Conservation (phyloP, 2,888 invertebrate genomes). For the Liodrosophila aerea region DNA sequence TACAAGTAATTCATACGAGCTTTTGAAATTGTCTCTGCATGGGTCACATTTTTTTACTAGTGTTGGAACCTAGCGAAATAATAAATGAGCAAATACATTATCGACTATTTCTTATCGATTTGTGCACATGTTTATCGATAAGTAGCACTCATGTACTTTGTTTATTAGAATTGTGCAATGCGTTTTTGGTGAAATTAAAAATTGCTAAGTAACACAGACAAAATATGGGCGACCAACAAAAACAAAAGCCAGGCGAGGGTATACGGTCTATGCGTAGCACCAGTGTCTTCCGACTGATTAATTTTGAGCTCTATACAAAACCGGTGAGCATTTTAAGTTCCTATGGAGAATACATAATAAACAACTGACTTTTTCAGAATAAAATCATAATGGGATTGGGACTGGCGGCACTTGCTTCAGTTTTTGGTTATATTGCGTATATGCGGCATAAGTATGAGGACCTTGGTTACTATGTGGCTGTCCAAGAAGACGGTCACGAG, state of each 20-base stretch:
- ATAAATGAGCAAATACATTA: background rate
- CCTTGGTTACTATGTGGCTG: conserved; percentile 90
- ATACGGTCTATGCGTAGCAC: conserved; percentile 83
- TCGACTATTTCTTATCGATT: background rate
- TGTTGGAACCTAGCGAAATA: background rate
- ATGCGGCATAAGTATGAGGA: conserved; percentile 91
- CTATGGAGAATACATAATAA: background rate
- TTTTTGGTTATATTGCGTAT: conserved; percentile 91
- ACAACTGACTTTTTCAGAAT: conserved; percentile 85
- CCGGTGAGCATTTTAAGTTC: conserved; percentile 87
- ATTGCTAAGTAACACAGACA: conserved; percentile 10
- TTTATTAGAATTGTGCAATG: conserved; percentile 49
- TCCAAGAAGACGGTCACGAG: conserved; percentile 90
- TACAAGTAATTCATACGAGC: too few relatives aligned
- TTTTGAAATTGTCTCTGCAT: background rate
- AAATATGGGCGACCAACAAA: conserved; percentile 47
- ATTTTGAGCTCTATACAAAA: conserved; percentile 94
- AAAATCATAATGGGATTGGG: conserved; percentile 92
- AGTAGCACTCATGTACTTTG: conserved; percentile 15
- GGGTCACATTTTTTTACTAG: conserved; percentile 5
- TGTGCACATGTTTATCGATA: conserved; percentile 17
- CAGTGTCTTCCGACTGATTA: conserved; percentile 90
- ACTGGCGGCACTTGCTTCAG: conserved; percentile 87
- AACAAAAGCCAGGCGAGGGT: conserved; percentile 66
- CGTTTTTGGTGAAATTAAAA: background rate